These are phyloP conservation scores for Aphelenchoides avenae DNA, from an alignment of 1,140 invertebrate species.

Conservation along the genomic window DNA sequence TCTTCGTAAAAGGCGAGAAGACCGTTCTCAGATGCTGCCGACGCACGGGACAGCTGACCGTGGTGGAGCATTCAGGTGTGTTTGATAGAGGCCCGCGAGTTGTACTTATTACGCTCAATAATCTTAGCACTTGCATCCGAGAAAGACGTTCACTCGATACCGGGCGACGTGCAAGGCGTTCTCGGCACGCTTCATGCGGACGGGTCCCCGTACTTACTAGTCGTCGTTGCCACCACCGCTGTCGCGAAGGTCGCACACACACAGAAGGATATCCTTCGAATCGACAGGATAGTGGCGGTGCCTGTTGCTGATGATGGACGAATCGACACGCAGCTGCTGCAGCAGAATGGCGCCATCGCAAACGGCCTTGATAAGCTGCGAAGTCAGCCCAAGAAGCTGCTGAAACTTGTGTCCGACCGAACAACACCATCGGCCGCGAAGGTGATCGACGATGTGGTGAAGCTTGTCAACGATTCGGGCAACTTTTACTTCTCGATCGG, in stretches of 20 bases:
- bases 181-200: slow-evolving; percentile 29
- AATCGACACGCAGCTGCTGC: slow-evolving; percentile 15
- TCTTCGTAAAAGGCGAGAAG: slow-evolving; percentile 33
- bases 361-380: slow-evolving; percentile 40
- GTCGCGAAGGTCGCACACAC: slow-evolving; percentile 9
- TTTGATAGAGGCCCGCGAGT: slow-evolving; percentile 10
- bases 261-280: slow-evolving; percentile 17
- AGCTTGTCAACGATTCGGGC: slow-evolving; percentile 47
- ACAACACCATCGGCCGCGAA: slow-evolving; percentile 11
- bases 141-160: slow-evolving; percentile 33
- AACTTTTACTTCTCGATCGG: slow-evolving; percentile 48
- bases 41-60: slow-evolving; percentile 23
- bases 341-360: too few species aligned
- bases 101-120: background rate
- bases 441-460: slow-evolving; percentile 47
- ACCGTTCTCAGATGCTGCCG: slow-evolving; percentile 38
- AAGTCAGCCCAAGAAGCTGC: slow-evolving; percentile 42
- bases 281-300: slow-evolving; percentile 41
- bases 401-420: slow-evolving; percentile 36
- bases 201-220: slow-evolving; percentile 28
- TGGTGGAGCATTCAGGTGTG: slow-evolving; percentile 31
- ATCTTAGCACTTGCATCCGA: slow-evolving; percentile 33
- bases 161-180: slow-evolving; percentile 30
- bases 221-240: slow-evolving; percentile 19
- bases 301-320: slow-evolving; percentile 34